Conservation (phyloP, 2,797 vertebrate genomes). For the Sebastes cheni region DNA sequence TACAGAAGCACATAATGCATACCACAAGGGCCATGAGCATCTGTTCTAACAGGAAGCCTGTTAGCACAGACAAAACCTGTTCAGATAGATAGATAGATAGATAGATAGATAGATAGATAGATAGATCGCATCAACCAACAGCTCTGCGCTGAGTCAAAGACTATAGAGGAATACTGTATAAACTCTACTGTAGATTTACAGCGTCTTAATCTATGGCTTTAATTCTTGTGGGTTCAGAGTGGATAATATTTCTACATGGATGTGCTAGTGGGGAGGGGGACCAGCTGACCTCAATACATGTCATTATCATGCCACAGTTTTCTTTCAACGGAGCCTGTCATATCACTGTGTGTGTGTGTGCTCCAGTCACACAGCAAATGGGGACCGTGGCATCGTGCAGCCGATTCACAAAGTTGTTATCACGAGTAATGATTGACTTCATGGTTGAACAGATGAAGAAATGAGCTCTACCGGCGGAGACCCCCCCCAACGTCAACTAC, state of each 20-base stretch:
- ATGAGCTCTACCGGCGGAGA: conserved; percentile 16
- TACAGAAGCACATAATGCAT: conserved; percentile 41
- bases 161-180: not conserved
- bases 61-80: conserved; percentile 9
- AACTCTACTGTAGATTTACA: conserved; percentile 8
- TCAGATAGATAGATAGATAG: not conserved
- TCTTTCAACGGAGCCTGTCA: conserved; percentile 62
- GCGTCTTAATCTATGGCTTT: conserved; percentile 5
- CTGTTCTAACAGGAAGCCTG: conserved; percentile 24
- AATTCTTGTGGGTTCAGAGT: not conserved
- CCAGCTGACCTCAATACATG: conserved; percentile 81
- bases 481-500: not conserved
- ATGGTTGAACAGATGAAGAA: conserved; percentile 14
- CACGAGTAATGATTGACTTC: conserved; percentile 17
- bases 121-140: not conserved
- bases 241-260: conserved; percentile 58
- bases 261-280: conserved; percentile 41
- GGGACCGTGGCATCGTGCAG: conserved; percentile 24
- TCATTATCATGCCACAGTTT: conserved; percentile 71
- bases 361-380: conserved; percentile 57
- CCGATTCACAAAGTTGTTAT: conserved; percentile 37
- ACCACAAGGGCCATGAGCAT: conserved; percentile 29
- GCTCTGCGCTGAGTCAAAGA: conserved; percentile 12
- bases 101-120: no score
- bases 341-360: conserved; percentile 17